phyloP scores from a whole-genome alignment of 2,113 vertebrate species.

The Sorex fumeus region DNA sequence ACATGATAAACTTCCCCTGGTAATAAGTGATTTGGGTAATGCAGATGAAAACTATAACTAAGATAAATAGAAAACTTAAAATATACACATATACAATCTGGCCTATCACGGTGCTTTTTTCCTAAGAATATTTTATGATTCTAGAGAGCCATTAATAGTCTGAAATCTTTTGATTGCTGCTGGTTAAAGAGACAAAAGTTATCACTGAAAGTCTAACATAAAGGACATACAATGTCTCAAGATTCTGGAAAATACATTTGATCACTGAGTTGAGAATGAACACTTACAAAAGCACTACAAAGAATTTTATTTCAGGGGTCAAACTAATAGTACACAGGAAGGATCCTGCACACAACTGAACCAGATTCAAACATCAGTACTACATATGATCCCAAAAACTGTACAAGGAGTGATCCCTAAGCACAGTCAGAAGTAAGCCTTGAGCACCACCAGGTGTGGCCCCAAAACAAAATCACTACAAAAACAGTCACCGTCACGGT shows the following conservation, averaged over 20 bases:
- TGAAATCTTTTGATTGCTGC: background rate
- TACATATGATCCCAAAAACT: too few species aligned
- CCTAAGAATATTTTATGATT: background rate
- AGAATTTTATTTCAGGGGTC: too few species aligned
- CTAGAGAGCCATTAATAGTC: background rate
- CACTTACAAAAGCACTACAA: too few species aligned
- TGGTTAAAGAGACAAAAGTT: background rate
- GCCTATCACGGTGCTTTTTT: background rate
- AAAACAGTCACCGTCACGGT: too few species aligned
- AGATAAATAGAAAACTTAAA: slow-evolving; percentile 5
- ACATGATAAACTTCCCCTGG: background rate
- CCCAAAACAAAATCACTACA: background rate
- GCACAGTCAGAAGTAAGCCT: too few species aligned
- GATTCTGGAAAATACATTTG: too few species aligned
- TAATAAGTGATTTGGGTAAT: background rate
- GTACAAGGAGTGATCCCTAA: too few species aligned
- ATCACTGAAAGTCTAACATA: background rate
- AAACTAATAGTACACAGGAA: too few species aligned
- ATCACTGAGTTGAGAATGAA: too few species aligned
- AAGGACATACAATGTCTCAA: background rate
- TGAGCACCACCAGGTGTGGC: too few species aligned
- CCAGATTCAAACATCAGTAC: too few species aligned
- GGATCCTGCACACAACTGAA: too few species aligned
- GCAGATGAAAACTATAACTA: background rate
- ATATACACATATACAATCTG: background rate